A percentile compares a stretch with the other conserved stretches of the same genome.
phyloP scores from a whole-genome alignment of 1,140 invertebrate species.

The Melipona quadrifasciata region DNA sequence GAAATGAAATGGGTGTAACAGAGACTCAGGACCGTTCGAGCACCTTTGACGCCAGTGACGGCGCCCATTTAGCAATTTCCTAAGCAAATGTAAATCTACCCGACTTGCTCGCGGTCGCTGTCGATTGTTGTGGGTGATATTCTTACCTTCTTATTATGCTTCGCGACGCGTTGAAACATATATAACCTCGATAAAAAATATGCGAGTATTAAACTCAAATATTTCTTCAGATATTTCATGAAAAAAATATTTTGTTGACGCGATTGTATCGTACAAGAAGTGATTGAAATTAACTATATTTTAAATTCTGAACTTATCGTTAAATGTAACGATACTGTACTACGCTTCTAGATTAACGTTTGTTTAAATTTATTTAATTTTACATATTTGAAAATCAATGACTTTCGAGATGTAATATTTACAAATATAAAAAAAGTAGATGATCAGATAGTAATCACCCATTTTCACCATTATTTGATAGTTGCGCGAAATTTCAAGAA shows the following conservation, averaged over 20 bases:
- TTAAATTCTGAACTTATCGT: neutral
- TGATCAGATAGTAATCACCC: neutral
- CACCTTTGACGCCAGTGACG: conserved; percentile 25
- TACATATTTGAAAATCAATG: neutral
- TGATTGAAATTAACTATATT: neutral
- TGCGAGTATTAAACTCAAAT: neutral
- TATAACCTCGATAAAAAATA: neutral
- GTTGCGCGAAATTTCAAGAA: conserved; percentile 14
- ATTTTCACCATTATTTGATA: neutral
- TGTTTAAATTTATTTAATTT: neutral
- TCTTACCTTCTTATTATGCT: neutral
- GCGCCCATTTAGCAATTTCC: conserved; percentile 40
- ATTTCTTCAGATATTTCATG: neutral
- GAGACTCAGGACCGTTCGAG: neutral
- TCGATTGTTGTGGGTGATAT: neutral
- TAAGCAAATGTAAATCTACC: conserved; percentile 21
- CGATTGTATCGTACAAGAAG: neutral
- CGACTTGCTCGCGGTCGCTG: neutral
- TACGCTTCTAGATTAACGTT: neutral
- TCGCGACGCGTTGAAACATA: neutral
- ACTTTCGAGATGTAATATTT: neutral
- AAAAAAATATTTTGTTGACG: neutral
- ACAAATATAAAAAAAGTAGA: neutral
- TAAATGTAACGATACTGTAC: neutral
- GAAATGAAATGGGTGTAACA: conserved; percentile 23